Conservation (phyloP, 2,797 vertebrate genomes). For the Phylloscopus collybita region DNA sequence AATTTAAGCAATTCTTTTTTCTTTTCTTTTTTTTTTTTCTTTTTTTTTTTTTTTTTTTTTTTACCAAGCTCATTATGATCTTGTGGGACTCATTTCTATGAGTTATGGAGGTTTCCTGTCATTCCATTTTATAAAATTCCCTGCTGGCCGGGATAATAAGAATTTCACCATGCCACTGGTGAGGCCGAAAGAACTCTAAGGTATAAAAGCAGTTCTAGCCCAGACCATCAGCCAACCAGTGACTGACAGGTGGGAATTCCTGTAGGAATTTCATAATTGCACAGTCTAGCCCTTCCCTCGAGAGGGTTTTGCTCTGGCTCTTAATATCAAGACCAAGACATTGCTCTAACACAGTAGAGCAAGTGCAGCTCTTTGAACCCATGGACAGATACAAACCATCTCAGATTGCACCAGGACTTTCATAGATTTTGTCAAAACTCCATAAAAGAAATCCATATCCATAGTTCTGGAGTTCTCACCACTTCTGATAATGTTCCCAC, state of each 20-base stretch:
- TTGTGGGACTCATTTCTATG: neutral
- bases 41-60: no score
- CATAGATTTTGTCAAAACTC: neutral
- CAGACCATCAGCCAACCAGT: neutral
- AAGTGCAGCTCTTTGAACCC: neutral
- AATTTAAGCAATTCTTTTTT: neutral
- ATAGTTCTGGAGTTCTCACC: neutral
- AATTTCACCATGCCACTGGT: neutral
- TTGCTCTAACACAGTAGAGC: neutral
- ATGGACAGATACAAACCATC: neutral
- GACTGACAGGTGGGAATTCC: neutral
- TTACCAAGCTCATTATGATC: neutral
- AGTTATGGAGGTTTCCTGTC: neutral
- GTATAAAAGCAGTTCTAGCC: neutral
- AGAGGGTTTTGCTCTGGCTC: neutral
- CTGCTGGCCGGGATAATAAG: neutral
- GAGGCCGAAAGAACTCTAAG: neutral
- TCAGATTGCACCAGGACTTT: neutral
- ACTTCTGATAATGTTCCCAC: neutral
- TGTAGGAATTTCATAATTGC: neutral
- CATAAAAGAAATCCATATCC: neutral
- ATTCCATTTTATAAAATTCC: neutral
- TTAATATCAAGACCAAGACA: neutral
- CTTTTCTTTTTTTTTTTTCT: no score
- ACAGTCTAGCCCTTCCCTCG: accelerated